Evolutionary conservation across 2,113 vertebrate species (phyloP).

Genomic region (Laticauda colubrina): DNA sequence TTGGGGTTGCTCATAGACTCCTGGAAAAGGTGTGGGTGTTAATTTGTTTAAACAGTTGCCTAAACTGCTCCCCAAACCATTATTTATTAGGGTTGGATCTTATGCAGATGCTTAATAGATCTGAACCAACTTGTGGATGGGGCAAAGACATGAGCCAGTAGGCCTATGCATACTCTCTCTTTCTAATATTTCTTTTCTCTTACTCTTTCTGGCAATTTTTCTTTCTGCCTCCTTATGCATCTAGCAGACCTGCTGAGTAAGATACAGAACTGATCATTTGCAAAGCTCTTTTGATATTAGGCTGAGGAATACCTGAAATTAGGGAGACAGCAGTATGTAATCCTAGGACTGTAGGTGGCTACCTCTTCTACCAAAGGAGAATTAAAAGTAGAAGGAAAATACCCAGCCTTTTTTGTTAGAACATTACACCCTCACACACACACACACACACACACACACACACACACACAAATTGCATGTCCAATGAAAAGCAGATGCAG

Average conservation of each 20-base stretch:
- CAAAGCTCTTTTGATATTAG: background rate
- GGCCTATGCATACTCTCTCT: background rate
- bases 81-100: background rate
- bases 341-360: background rate
- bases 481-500: background rate
- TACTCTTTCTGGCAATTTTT: background rate
- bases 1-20: background rate
- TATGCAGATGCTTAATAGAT: background rate
- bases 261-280: background rate
- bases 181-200: background rate
- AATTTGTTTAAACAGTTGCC: background rate
- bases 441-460: background rate
- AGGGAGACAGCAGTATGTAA: background rate
- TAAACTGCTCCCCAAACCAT: background rate
- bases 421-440: background rate
- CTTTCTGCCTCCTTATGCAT: background rate
- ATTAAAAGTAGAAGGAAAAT: background rate
- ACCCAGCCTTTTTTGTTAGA: background rate
- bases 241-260: background rate
- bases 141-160: background rate
- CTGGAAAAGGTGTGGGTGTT: background rate
- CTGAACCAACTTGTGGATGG: background rate
- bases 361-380: background rate
- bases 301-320: background rate
- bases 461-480: background rate